phyloP scores from a whole-genome alignment of 2,888 invertebrate species.

The Dryococelus australis region DNA sequence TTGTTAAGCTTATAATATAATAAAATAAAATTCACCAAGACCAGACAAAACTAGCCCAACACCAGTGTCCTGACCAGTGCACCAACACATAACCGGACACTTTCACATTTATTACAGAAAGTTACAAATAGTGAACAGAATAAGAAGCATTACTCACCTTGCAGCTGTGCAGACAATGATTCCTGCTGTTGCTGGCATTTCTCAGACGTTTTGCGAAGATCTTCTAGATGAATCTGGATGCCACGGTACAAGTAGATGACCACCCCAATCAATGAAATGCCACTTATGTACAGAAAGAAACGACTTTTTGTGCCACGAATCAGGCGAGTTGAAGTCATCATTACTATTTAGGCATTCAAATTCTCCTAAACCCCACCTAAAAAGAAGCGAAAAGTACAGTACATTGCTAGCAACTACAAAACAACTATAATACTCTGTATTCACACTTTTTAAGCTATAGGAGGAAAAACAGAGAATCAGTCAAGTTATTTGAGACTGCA shows the following conservation, averaged over 20 bases:
- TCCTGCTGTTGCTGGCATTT: slow-evolving; percentile 68
- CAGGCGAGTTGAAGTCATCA: slow-evolving; percentile 63
- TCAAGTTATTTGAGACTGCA: no score
- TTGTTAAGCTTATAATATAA: no score
- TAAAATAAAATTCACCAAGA: no score
- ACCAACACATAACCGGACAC: no score
- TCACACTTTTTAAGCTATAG: no score
- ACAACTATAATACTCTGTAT: no score
- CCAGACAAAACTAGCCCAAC: no score
- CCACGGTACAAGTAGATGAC: slow-evolving; percentile 67
- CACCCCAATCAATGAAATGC: slow-evolving; percentile 61
- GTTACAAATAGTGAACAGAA: no score
- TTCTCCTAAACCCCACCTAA: background rate
- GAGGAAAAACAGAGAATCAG: no score
- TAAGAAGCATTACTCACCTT: slow-evolving; percentile 58
- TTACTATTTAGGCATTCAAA: slow-evolving; percentile 25
- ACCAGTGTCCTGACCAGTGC: no score
- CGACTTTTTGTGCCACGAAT: slow-evolving; percentile 67
- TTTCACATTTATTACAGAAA: no score
- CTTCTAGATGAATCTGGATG: slow-evolving; percentile 65
- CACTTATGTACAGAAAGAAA: slow-evolving; percentile 63
- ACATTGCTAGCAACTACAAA: no score
- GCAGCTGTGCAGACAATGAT: slow-evolving; percentile 65
- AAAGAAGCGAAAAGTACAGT: background rate
- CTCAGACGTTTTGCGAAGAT: slow-evolving; percentile 61